Conservation (phyloP, 2,113 vertebrate genomes). For the Cercocebus atys region DNA sequence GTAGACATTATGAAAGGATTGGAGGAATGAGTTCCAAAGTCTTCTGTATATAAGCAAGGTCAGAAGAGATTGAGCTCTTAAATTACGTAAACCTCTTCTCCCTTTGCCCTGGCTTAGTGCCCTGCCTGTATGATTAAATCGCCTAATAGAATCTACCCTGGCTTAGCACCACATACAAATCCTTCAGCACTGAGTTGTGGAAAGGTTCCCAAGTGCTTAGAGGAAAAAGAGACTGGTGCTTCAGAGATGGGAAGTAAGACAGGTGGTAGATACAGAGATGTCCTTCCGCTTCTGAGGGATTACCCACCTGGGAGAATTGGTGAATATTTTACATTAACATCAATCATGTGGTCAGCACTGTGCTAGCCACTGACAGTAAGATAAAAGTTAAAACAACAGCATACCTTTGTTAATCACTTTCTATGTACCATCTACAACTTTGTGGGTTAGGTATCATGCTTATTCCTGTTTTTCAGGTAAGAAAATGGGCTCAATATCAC, state of each 20-base stretch:
- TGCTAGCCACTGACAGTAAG: neutral
- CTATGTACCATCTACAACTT: neutral
- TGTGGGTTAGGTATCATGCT: neutral
- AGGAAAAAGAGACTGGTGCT: neutral
- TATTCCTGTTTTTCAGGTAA: neutral
- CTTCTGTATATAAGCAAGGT: slow-evolving; percentile 38
- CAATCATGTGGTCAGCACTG: neutral
- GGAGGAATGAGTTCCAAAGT: slow-evolving; percentile 12
- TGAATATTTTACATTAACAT: neutral
- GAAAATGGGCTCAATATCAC: neutral
- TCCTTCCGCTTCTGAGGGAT: neutral
- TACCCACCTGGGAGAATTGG: neutral
- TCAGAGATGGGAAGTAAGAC: neutral
- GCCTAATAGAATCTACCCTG: slow-evolving; percentile 49
- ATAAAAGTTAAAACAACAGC: neutral
- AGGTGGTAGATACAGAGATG: neutral
- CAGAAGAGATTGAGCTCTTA: slow-evolving; percentile 43
- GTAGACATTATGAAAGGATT: neutral
- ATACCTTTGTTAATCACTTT: neutral
- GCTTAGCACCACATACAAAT: slow-evolving; percentile 52
- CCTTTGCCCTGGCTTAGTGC: slow-evolving; percentile 63
- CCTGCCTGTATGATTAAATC: slow-evolving; percentile 66
- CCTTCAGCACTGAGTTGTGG: slow-evolving; percentile 31
- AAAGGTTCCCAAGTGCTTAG: slow-evolving; percentile 53
- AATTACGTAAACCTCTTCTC: slow-evolving; percentile 68